Percentiles rank a stretch among this genome's conserved stretches.
phyloP scores from a whole-genome alignment of 2,888 invertebrate genomes.

The Sabellastarte sp. region DNA sequence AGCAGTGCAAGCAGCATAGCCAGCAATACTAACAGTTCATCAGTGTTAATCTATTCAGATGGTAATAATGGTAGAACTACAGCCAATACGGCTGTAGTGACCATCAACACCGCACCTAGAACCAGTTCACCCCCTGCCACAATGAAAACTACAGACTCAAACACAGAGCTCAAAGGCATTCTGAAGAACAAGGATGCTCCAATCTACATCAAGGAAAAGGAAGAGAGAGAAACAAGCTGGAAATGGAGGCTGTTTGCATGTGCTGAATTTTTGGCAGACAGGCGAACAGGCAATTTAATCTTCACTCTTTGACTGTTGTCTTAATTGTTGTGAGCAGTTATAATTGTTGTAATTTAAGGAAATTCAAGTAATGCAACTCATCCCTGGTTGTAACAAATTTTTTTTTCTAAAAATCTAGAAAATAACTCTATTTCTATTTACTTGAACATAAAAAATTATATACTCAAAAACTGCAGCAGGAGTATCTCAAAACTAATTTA shows the following conservation, averaged over 20 bases:
- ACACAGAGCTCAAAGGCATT: conserved; percentile 1
- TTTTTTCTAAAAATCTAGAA: too few relatives aligned
- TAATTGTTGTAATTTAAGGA: too few relatives aligned
- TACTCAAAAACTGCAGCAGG: too few relatives aligned
- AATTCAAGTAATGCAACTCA: too few relatives aligned
- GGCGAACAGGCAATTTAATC: neutral
- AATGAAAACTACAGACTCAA: neutral
- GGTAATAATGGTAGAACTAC: too few relatives aligned
- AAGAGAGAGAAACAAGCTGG: neutral
- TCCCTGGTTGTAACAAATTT: too few relatives aligned
- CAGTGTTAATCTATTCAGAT: too few relatives aligned
- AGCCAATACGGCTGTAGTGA: neutral
- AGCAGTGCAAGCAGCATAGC: neutral
- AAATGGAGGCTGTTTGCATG: conserved; percentile 3
- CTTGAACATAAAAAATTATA: too few relatives aligned
- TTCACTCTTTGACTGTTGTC: too few relatives aligned
- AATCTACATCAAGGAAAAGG: conserved; percentile 4
- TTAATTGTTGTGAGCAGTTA: too few relatives aligned
- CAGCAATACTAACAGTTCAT: neutral
- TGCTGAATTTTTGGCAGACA: neutral
- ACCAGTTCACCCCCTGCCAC: neutral
- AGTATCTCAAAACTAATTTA: too few relatives aligned
- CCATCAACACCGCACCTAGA: neutral
- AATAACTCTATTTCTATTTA: too few relatives aligned
- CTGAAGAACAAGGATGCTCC: conserved; percentile 3